Evolutionary conservation across 2,888 invertebrate genomes (phyloP).

Genomic region (Chloromyia formosa): DNA sequence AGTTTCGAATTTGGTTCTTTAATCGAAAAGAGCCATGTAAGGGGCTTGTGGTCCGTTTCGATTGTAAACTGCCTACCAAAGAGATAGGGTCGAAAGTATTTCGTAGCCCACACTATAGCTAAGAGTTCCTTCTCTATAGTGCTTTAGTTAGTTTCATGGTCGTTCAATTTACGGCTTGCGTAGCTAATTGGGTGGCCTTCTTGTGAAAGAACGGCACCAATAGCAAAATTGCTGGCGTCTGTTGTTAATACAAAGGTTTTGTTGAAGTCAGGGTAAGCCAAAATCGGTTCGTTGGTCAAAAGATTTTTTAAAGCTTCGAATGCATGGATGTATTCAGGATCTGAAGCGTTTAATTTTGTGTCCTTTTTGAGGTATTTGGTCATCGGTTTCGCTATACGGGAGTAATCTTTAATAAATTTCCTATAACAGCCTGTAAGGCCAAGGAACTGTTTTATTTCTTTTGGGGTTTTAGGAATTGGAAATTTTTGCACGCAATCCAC

Average conservation of each 20-base stretch:
- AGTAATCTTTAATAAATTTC: constrained; percentile 53
- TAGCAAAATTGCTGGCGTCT: constrained; percentile 53
- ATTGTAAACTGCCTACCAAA: constrained; percentile 58
- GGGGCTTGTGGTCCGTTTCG: constrained; percentile 60
- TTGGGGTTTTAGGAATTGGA: constrained; percentile 48
- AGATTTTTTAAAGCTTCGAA: constrained; percentile 34
- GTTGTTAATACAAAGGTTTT: constrained; percentile 54
- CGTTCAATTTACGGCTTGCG: constrained; percentile 48
- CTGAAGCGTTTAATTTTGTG: constrained; percentile 38
- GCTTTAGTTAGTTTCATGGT: neutral
- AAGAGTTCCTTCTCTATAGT: constrained; percentile 53
- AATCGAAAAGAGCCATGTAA: constrained; percentile 57
- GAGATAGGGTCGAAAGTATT: constrained; percentile 58
- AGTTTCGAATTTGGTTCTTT: constrained; percentile 60
- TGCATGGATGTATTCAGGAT: constrained; percentile 30
- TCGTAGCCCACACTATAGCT: constrained; percentile 56
- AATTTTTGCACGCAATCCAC: constrained; percentile 48
- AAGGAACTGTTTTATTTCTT: constrained; percentile 48
- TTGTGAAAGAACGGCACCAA: constrained; percentile 54
- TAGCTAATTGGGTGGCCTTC: constrained; percentile 54
- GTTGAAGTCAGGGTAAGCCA: constrained; percentile 45
- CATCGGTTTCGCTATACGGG: constrained; percentile 12
- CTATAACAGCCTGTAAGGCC: constrained; percentile 46
- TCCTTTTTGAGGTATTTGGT: constrained; percentile 46
- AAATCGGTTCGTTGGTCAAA: constrained; percentile 38